Conservation (phyloP, 2,113 vertebrate genomes). For the Prunella fulvescens region DNA sequence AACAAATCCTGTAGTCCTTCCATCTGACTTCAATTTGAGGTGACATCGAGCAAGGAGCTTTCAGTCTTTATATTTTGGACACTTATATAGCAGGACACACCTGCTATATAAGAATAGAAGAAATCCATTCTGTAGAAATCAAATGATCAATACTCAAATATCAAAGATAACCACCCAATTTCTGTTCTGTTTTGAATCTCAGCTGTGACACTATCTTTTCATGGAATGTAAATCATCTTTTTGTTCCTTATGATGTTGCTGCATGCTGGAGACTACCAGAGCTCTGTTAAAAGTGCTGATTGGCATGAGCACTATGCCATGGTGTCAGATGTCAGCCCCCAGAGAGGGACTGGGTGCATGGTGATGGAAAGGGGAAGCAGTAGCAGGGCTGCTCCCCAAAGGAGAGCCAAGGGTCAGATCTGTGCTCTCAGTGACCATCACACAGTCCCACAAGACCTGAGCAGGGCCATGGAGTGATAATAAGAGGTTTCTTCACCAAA, state of each 20-base stretch:
- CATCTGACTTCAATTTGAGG: background rate
- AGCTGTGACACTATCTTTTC: background rate
- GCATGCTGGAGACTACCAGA: background rate
- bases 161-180: background rate
- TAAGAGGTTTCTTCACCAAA: background rate
- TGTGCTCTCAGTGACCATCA: background rate
- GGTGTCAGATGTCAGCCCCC: background rate
- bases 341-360: background rate
- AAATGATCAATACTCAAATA: background rate
- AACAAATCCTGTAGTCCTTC: background rate
- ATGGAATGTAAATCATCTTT: background rate
- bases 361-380: background rate
- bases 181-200: background rate
- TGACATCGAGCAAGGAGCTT: background rate
- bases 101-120: background rate
- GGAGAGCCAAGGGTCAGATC: background rate
- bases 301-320: fast-evolving
- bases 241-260: background rate
- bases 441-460: background rate
- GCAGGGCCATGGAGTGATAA: fast-evolving
- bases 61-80: background rate
- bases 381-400: background rate
- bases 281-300: background rate
- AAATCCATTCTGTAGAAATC: background rate
- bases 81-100: too few relatives aligned